These are phyloP conservation scores for Equus przewalskii DNA, from an alignment of 2,113 vertebrate species.

Conservation along the genomic window DNA sequence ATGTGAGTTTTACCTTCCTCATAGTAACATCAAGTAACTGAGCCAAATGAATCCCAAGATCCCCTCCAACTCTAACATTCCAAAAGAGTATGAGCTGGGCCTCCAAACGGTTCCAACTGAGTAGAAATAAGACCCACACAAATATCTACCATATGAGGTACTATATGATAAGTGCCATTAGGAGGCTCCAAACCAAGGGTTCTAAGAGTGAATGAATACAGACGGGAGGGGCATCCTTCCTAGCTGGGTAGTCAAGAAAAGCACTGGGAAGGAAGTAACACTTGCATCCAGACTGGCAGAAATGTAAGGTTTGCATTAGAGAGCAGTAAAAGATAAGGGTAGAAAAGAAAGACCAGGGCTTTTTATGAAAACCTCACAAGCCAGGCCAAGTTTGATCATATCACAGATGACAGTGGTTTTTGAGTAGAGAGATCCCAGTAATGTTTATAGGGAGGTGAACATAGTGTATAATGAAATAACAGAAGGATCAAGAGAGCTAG, in stretches of 20 bases:
- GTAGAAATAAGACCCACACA: not conserved
- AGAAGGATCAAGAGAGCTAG: not conserved
- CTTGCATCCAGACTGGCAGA: not conserved
- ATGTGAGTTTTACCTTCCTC: not conserved
- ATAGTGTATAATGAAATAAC: not conserved
- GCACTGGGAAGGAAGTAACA: not conserved
- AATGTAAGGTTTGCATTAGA: not conserved
- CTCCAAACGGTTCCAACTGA: not conserved
- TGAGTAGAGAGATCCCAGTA: not conserved
- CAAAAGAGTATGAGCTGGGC: not conserved
- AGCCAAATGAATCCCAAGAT: not conserved
- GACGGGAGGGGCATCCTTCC: not conserved
- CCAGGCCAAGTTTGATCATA: not conserved
- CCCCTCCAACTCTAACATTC: not conserved
- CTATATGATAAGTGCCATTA: not conserved
- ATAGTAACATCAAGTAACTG: not conserved
- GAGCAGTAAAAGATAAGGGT: not conserved
- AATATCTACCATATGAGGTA: not conserved
- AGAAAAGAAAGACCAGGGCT: not conserved
- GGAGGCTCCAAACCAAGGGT: not conserved
- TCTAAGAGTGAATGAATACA: not conserved
- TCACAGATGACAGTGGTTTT: not conserved
- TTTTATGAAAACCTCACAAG: not conserved
- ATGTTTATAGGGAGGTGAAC: not conserved
- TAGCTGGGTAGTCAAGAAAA: not conserved